phyloP scores from a whole-genome alignment of 2,797 vertebrate genomes.

The Enoplosus armatus region DNA sequence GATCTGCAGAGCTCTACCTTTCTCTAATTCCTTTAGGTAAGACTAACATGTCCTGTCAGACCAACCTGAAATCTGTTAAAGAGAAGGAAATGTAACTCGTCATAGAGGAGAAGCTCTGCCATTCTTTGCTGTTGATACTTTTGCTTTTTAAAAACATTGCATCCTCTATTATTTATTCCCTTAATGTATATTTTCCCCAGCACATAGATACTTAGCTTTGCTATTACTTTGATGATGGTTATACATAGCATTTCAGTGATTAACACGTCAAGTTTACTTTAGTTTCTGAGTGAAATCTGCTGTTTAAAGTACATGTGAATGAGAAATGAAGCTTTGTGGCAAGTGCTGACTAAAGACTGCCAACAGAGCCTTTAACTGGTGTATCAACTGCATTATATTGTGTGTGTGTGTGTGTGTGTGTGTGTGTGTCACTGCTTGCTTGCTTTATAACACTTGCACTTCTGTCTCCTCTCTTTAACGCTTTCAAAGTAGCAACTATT shows the following conservation, averaged over 20 bases:
- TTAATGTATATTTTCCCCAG: background rate
- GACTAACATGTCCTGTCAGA: slow-evolving; percentile 64
- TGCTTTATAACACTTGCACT: slow-evolving; percentile 79
- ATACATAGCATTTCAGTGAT: background rate
- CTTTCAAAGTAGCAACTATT: slow-evolving; percentile 90
- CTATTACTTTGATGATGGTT: too few relatives aligned
- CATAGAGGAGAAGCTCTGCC: slow-evolving; percentile 18
- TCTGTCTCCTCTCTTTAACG: slow-evolving; percentile 85
- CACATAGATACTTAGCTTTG: background rate
- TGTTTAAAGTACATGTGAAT: background rate
- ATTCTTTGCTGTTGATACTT: background rate
- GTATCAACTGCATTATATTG: background rate
- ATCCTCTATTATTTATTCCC: background rate
- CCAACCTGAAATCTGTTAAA: too few relatives aligned
- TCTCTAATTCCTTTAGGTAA: slow-evolving; percentile 99
- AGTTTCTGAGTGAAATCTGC: background rate
- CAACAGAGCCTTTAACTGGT: background rate
- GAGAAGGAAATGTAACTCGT: background rate
- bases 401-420: slow-evolving; percentile 19
- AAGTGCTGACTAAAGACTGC: background rate
- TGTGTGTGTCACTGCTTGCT: slow-evolving; percentile 35
- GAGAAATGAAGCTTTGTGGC: background rate
- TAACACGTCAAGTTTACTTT: background rate
- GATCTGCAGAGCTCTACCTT: slow-evolving; percentile 93
- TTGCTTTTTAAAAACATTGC: background rate